Evolutionary conservation across 2,797 vertebrate genomes (phyloP), one percentile per base, ranked within the genome.

Genomic region (Anas acuta): DNA sequence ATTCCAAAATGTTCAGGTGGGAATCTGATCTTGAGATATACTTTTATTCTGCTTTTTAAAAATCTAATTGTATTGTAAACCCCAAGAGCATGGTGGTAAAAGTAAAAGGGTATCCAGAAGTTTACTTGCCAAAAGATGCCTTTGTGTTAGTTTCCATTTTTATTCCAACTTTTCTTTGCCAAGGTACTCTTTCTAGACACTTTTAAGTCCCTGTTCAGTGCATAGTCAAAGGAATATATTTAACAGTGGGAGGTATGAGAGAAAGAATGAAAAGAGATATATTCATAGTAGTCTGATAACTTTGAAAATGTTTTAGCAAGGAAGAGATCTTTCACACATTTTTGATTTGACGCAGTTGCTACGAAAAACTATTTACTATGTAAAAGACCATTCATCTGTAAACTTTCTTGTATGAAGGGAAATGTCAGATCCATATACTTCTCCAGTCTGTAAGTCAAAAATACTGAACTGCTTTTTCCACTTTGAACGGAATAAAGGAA

Each of bases 131-230:
- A 79, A 86, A 91, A 14, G 11, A 71, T 65, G 47, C 64, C 45
- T 49, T 49, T 64, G 30, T 37, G 49, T 73, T 87, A 78, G 11
- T 60, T 90, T 77, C 37, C 35, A 45, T 71, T 95, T 95, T 66
- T 86, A 79, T 53, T 85, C 71, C 53, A 61, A 37, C 18, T 77
- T 70, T 61, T n/a, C 57, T 91, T 74, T 91, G 41, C 32, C 84
- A 65, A 90, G 51, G 51, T 85, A 91, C 39, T 72, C 23, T 33
- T 79, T 90, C 39, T 56, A 62, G 56, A 83, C 70, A 60, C 60
- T 92, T 95, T 94, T 89, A 93, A 93, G 60, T 90, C 66, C 12
- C 23, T 51, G 51, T 60, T 95, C 23, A 70, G 65, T 47, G 94
- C 47, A 77, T 60, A 85, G 43, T 95, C 73, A 92, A 81, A 95